Conservation (phyloP, 2,113 vertebrate genomes). For the Azemiops feae region DNA sequence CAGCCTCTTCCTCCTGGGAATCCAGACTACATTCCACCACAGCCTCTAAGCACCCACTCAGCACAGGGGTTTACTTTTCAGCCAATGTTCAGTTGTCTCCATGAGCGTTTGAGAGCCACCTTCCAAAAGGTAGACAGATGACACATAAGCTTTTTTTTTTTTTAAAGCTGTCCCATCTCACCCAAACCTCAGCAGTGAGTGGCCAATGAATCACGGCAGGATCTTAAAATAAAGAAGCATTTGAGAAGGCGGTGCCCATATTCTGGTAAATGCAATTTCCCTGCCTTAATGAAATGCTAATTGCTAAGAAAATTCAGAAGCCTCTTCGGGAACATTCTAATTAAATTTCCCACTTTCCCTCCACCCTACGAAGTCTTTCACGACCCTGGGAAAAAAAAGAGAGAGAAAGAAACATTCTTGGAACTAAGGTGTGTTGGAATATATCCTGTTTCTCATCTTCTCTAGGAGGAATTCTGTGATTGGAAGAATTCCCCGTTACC, state of each 20-base stretch:
- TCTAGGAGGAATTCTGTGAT: constrained; percentile 37
- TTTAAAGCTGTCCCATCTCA: background rate
- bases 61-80: background rate
- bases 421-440: background rate
- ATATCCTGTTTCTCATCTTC: background rate
- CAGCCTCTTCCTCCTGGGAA: background rate
- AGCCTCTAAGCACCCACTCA: background rate
- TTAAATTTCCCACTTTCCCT: constrained; percentile 57
- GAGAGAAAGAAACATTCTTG: background rate
- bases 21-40: background rate
- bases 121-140: background rate
- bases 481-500: constrained; percentile 1
- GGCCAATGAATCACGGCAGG: constrained; percentile 61
- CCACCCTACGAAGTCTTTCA: background rate
- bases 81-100: background rate
- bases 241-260: constrained; percentile 51
- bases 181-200: constrained; percentile 39
- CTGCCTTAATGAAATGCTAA: constrained; percentile 74
- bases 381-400: constrained; percentile 23
- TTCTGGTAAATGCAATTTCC: constrained; percentile 70
- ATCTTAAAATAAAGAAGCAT: constrained; percentile 63
- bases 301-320: constrained; percentile 65
- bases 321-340: constrained; percentile 56
- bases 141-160: background rate
- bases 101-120: background rate